These are phyloP conservation scores for Magallana ariakensis DNA, from an alignment of 1,140 invertebrate species.

Conservation along the genomic window DNA sequence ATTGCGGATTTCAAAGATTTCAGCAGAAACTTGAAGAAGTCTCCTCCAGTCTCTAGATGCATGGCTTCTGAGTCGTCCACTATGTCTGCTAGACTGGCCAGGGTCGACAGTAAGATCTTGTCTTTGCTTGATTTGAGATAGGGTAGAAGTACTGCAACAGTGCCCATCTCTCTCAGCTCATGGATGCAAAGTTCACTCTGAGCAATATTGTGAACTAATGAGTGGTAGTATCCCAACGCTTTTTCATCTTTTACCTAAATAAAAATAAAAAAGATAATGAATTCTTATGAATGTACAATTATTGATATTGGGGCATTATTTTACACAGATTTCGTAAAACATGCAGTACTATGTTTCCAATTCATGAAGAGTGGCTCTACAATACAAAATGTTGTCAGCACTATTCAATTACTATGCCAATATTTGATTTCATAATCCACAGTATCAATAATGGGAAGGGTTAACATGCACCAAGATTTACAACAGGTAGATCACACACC, in stretches of 20 bases:
- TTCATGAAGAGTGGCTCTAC: no score
- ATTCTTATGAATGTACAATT: no score
- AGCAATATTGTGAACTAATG: constrained; percentile 45
- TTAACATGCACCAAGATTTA: no score
- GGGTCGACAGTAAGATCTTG: not conserved
- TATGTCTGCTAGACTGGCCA: constrained; percentile 47
- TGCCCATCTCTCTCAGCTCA: not conserved
- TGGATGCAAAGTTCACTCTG: constrained; percentile 14
- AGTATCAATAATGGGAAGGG: not conserved
- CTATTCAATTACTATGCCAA: no score
- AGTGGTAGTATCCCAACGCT: not conserved
- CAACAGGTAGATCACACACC: not conserved
- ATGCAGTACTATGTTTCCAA: no score
- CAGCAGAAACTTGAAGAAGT: constrained; percentile 42
- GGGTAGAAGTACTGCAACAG: constrained; percentile 37
- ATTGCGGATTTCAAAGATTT: constrained; percentile 18
- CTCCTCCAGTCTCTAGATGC: constrained; percentile 4
- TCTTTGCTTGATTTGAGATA: constrained; percentile 32
- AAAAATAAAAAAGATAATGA: not conserved
- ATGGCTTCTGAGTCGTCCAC: constrained; percentile 43
- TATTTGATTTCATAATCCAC: no score
- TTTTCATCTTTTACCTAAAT: constrained; percentile 27
- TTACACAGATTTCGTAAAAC: no score
- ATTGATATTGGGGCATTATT: no score
- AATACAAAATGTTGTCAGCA: no score